These are phyloP conservation scores for Iguana delicatissima DNA, from an alignment of 2,797 vertebrate species.

Conservation along the genomic window DNA sequence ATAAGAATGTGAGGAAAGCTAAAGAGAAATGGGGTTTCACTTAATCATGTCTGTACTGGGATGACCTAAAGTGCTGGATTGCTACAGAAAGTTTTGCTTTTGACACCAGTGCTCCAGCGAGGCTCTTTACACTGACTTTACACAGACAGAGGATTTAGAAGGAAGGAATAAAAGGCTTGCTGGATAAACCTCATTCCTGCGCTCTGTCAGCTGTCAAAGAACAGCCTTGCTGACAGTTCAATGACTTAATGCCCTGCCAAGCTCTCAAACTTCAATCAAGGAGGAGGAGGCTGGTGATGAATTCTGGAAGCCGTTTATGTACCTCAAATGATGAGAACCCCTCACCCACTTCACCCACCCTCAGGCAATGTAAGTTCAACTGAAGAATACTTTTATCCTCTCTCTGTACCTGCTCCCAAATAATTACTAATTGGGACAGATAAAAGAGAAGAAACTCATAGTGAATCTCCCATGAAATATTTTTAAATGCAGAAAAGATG, in stretches of 20 bases:
- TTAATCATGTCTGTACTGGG: slow-evolving; percentile 11
- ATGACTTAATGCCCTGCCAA: slow-evolving; percentile 71
- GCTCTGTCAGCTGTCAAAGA: slow-evolving; percentile 73
- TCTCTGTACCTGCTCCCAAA: slow-evolving; percentile 37
- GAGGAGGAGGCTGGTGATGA: slow-evolving; percentile 52
- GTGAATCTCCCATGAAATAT: not conserved
- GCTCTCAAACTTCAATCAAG: slow-evolving; percentile 70
- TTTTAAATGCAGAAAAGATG: slow-evolving; percentile 2
- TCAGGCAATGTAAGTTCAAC: slow-evolving; percentile 54
- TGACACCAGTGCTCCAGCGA: slow-evolving; percentile 71
- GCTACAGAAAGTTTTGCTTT: slow-evolving; percentile 71
- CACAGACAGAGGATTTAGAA: slow-evolving; percentile 66
- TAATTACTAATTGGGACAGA: slow-evolving; percentile 11
- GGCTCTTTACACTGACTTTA: slow-evolving; percentile 65
- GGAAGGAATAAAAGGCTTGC: slow-evolving; percentile 73
- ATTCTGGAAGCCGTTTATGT: slow-evolving; percentile 64
- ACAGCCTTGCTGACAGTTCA: slow-evolving; percentile 70
- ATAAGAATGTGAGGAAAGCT: slow-evolving; percentile 34
- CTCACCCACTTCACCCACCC: slow-evolving; percentile 52
- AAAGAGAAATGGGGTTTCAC: slow-evolving; percentile 4
- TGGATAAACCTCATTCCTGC: slow-evolving; percentile 71
- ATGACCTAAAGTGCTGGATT: slow-evolving; percentile 58
- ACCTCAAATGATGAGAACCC: slow-evolving; percentile 51
- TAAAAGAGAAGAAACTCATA: slow-evolving; percentile 4
- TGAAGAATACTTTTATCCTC: slow-evolving; percentile 54